Conservation (phyloP, 2,797 vertebrate genomes). For the Gymnocypris eckloni region DNA sequence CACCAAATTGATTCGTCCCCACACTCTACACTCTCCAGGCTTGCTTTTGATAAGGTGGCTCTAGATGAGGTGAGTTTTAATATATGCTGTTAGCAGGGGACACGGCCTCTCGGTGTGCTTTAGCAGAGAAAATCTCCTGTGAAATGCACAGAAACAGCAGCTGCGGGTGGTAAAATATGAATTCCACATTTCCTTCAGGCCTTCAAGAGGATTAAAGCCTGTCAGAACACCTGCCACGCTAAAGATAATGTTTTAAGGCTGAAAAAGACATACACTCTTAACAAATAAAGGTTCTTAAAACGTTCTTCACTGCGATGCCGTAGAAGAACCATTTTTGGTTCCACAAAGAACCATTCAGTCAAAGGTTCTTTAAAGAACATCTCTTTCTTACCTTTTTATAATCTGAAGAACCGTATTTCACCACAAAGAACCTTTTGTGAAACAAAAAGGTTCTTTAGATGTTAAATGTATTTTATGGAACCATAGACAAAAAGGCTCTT, state of each 20-base stretch:
- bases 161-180: slow-evolving; percentile 30
- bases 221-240: slow-evolving; percentile 16
- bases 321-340: no score
- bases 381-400: no score
- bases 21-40: slow-evolving; percentile 48
- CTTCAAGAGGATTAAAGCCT: slow-evolving; percentile 39
- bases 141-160: slow-evolving; percentile 49
- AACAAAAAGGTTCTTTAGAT: no score
- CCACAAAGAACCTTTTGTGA: no score
- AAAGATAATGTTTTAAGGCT: background rate
- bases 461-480: no score
- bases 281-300: no score
- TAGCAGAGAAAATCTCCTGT: slow-evolving; percentile 58
- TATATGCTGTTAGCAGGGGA: slow-evolving; percentile 66
- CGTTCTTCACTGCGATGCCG: no score
- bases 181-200: slow-evolving; percentile 32
- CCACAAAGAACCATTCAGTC: no score
- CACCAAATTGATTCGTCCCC: slow-evolving; percentile 66
- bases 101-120: slow-evolving; percentile 59
- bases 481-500: no score
- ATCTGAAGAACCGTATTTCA: no score
- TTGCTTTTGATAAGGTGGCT: slow-evolving; percentile 61
- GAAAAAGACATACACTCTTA: background rate
- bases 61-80: slow-evolving; percentile 68
- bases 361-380: no score